Evolutionary conservation across 2,888 invertebrate species (phyloP), one percentile per base, ranked within the genome.

Genomic region (Idaea aversata): DNA sequence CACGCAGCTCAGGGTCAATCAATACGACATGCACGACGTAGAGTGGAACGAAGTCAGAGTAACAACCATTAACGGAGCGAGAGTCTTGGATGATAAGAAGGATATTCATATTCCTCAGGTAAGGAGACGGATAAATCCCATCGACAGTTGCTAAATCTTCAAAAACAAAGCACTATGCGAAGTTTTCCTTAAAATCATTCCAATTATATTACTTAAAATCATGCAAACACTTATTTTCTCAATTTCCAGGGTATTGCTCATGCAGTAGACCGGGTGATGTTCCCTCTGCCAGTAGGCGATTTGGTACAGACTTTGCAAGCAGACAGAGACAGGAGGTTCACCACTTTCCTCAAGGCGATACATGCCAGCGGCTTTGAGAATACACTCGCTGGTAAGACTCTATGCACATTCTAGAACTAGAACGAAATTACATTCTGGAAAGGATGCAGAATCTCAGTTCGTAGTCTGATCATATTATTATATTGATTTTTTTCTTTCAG

Each of bases 11-110:
- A 93, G 97, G 65, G 97, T 97, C 59, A 97, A 97, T 88, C 96
- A 97, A 78, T 97, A 97, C 84, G 95, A 95, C 70, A 96, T 97
- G 95, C 97, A 97, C 76, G 97, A 97, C 79, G 95, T 96, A 60
- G 97, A 97, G 86, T 97, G 97, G 97, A 97, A 97, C 81, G 97
- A 97, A 81, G 95, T 97, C 36, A 83, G 96, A 94, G 95, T 97
- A 66, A 97, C 97, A 57, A 97, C 97, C 59, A 96, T 97, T 79
- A 97, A 97, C 79, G 97, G 97, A 25, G 97, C 97, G 34, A 95
- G 96, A 86, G 94, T 97, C 16, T 88, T 96, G 57, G 95, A 96
- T n/a, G 97, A 97, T 68, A 97, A 96, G 83, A 95, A 96, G 81
- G 96, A 97, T 84, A 96, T 97, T 63, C 95, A 95, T 75, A 96